These are phyloP conservation scores for Melitaea athalia DNA, from an alignment of 2,888 invertebrate species.

Conservation along the genomic window DNA sequence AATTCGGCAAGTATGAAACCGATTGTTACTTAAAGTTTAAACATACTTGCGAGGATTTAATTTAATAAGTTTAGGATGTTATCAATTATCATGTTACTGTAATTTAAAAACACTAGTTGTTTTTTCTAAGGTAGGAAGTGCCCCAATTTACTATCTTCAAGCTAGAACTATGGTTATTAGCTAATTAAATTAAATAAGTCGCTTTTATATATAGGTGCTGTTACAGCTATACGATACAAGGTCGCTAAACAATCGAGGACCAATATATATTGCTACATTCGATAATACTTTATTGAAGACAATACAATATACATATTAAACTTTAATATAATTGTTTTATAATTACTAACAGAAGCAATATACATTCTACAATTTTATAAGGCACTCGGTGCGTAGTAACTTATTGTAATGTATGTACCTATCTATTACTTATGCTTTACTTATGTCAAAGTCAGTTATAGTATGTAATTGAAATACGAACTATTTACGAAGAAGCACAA, in stretches of 20 bases:
- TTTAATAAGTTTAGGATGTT: no score
- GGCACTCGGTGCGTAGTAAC: slow-evolving; percentile 73
- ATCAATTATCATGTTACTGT: no score
- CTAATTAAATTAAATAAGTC: no score
- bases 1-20: no score
- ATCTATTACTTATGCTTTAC: background rate
- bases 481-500: background rate
- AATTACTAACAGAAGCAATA: slow-evolving; percentile 43
- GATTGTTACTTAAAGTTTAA: no score
- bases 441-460: background rate
- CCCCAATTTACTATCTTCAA: no score
- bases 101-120: no score
- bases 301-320: slow-evolving; percentile 7
- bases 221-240: background rate
- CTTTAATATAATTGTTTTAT: background rate
- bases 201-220: background rate
- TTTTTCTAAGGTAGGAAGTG: no score
- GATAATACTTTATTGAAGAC: slow-evolving; percentile 22
- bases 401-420: slow-evolving; percentile 23
- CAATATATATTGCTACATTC: slow-evolving; percentile 17
- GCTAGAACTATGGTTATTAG: no score
- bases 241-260: background rate
- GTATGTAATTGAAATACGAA: slow-evolving; percentile 4
- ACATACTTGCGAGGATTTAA: no score
- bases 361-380: slow-evolving; percentile 72